Base-by-base conservation (phyloP, 2,888 invertebrate species). In the Dorcus parallelipipedus region DNA sequence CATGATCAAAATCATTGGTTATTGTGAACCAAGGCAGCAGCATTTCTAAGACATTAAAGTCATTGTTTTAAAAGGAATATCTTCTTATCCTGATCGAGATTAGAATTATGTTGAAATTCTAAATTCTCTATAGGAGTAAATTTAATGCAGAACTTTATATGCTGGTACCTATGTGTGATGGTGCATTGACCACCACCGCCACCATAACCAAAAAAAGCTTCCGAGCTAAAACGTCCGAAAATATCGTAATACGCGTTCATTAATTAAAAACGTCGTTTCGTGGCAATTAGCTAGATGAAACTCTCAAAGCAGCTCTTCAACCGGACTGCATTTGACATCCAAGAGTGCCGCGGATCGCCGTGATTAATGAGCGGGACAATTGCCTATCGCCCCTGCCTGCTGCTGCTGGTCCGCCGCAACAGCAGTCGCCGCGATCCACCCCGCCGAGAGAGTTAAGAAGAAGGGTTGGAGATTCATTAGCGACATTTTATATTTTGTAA, bases 291-390 rank as follows among this genome's bases (percentile, higher is more conserved):
- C 76, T 74, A 74, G 76, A 76, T 76, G 75, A 74, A 76, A 76
- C 76, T 75, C 77, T 76, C 75, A 73, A 74, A 76, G 75, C 76
- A 73, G 72, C 76, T 76, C 76, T 76, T 76, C 76, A 77, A 67
- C 73, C 67, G 70, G 71, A 73, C 76, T 78, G 78, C 74, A 73
- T 78, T 78, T 78, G 78, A 78, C 77, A 75, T 75, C 70, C 76
- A 76, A 77, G 76, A 77, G 77, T 75, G 72, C 75, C 73, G 71
- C 72, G 75, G 72, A 71, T 72, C 74, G 73, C 69, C 70, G 72
- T 78, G 78, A 78, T 78, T 78, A 78, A 78, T 78, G 78, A 76
- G 75, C 73, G 69, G 76, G 72, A 78, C 78, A 78, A 78, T 78
- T 76, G 77, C 74, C 74, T 70, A 71, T 72, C 71, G 70, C 68